Evolutionary conservation across 2,888 invertebrate species (phyloP), one percentile per base, ranked within the genome.

Genomic region (Plagodis dolabraria): DNA sequence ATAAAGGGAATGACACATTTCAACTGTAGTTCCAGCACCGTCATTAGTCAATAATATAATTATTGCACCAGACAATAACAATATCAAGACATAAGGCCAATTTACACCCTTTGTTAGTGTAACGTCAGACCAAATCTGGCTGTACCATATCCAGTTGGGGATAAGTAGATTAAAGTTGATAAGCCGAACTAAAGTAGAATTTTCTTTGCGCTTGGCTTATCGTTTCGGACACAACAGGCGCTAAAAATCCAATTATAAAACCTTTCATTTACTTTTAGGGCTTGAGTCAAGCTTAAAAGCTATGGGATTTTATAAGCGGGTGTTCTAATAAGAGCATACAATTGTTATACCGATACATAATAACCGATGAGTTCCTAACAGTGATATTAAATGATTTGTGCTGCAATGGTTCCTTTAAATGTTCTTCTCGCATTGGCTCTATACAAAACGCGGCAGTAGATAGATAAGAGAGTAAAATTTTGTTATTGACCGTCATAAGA

Each of bases 161-260:
- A 64, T 72, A 71, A 74, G 69, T 68, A 72, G 70, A 68, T 72
- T 74, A 69, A 71, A 67, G 65, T 54, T 63, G 63, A 60, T 67
- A 51, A 65, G 65, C 46, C 57, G 35, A 34, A 58, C 45, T 46
- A 45, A 35, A 65, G 61, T 56, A 49, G 61, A 69, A 56, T 38
- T 64, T 66, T 64, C 52, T 57, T 44, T 67, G 64, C 68, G 58
- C 65, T 47, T 36, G 46, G 63, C 54, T 64, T 52, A 64, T 42
- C 10, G 47, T 44, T 53, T 53, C 22, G 45, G 47, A 44, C 56
- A 50, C 51, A 55, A 43, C 43, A 51, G n/a, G 48, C 22, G 54
- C 44, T 53, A 57, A 48, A 61, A 57, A 57, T 33, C 11, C 38
- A 46, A 40, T 55, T 51, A 51, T 56, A 47, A 55, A 52, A 46